Base-by-base conservation (phyloP, 1,140 invertebrate genomes). In the Calliopsis andreniformis region DNA sequence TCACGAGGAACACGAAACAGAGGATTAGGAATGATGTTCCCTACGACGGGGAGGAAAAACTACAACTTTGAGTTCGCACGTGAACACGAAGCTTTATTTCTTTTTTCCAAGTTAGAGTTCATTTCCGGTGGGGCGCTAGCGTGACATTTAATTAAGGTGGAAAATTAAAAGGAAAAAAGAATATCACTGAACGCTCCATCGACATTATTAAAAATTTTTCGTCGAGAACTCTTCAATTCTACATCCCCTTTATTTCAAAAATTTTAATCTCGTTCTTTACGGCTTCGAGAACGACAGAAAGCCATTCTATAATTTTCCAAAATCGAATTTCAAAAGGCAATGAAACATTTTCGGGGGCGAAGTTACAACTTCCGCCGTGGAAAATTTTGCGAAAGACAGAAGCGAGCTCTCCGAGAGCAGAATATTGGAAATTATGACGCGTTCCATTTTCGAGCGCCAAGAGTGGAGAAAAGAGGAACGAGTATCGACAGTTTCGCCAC, bases 371-470 rank as follows among this genome's bases (percentile, higher is more conserved):
- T 47, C 4, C 16, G n/a, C 4, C 18, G 14, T 18, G 18, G 16
- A 14, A 7, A 32, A 56, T 32, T 56, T 6, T n/a, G 28, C 28
- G 12, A 32, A 12, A 32, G 14, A 16, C 6, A 7, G 53, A 32
- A 28, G 4, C 16, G 12, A 32, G 25, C 14, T 56, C 18, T 14
- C 53, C 0, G 49, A 20, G 49, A 20, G 3, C 1, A 2, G 53
- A 14, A 56, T 32, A 56, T 56, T 32, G 53, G 53, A 56, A 56
- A 56, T 56, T 56, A 56, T 25, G 53, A 30, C 53, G 28, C 53
- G 28, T 56, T 56, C 49, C 23, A 28, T 53, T 53, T 53, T 53
- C 53, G 28, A 56, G 53, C 14, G 5, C 14, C 23, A 0, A 16
- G 14, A 16, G 28, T 47, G 45, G 25, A 10, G 16, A 20, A 30